A percentile compares a stretch with the other conserved stretches of the same genome.
Conservation (phyloP, 1,140 invertebrate species). For the Chironomus tepperi region DNA sequence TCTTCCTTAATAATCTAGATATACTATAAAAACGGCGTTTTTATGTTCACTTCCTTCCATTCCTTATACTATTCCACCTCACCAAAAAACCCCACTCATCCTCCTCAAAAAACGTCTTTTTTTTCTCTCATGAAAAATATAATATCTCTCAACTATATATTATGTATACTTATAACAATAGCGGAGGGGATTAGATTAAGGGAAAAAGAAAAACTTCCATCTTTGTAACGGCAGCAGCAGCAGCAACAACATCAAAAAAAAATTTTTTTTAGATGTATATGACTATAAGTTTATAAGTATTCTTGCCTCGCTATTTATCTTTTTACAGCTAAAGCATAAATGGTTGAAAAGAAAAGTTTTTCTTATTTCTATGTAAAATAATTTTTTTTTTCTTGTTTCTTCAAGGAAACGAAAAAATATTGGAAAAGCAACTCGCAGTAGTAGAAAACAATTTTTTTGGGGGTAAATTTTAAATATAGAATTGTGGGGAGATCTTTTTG, state of each 20-base stretch:
- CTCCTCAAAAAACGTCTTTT: background rate
- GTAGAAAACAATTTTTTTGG: background rate
- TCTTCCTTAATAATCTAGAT: background rate
- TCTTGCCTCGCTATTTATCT: conserved; percentile 19
- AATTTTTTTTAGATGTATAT: background rate
- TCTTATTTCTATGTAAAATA: background rate
- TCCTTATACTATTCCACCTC: background rate
- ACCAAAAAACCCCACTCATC: background rate
- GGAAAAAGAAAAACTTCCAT: conserved; percentile 4
- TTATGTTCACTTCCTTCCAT: background rate
- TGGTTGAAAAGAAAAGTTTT: background rate
- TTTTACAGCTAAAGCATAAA: background rate
- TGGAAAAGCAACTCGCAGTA: background rate
- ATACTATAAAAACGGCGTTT: conserved; percentile 13
- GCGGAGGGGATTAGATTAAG: conserved; percentile 19
- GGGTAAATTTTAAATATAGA: background rate
- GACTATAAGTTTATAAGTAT: conserved; percentile 16
- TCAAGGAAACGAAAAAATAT: background rate
- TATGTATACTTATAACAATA: conserved; percentile 8
- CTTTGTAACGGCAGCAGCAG: background rate
- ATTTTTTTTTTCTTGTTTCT: background rate
- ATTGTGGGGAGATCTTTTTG: too few species aligned
- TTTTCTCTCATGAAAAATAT: background rate
- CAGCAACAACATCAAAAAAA: background rate
- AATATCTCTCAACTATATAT: background rate